Percentiles rank a stretch among this genome's conserved stretches.
These are phyloP conservation scores for Heliothis subflexa DNA, from an alignment of 1,140 invertebrate genomes.

Conservation along the genomic window DNA sequence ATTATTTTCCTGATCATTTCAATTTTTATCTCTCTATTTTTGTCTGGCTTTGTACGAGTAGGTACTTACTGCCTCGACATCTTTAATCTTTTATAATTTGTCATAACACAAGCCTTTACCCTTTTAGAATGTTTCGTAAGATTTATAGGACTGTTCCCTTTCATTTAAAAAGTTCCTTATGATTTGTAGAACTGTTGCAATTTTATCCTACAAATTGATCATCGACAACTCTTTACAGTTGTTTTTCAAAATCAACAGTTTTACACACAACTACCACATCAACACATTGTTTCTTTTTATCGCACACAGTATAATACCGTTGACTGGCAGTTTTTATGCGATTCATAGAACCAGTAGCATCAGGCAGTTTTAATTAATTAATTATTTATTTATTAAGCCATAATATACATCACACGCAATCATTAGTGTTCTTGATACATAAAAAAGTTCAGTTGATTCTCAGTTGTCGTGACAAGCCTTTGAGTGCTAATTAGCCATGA, in stretches of 20 bases:
- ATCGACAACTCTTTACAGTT: not conserved
- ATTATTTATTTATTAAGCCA: slow-evolving; percentile 33
- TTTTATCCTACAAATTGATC: not conserved
- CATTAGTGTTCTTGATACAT: slow-evolving; percentile 7
- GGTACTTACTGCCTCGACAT: no score
- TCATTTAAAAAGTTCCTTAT: no score
- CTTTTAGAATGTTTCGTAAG: no score
- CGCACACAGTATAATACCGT: slow-evolving; percentile 16
- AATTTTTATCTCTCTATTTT: no score
- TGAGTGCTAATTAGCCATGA: slow-evolving; percentile 23
- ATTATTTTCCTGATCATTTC: no score
- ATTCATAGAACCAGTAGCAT: slow-evolving; percentile 35
- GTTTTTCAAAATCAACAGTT: not conserved
- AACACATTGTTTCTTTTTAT: slow-evolving; percentile 40
- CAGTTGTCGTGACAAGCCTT: slow-evolving; percentile 16
- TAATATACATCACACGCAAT: slow-evolving; percentile 34
- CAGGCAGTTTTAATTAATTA: slow-evolving; percentile 35
- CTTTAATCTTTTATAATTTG: no score
- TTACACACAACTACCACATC: not conserved
- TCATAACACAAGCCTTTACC: no score
- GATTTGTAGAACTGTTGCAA: not conserved
- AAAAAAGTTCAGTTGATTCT: not conserved
- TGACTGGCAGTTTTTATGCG: slow-evolving; percentile 15
- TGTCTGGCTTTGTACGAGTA: no score
- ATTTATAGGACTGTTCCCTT: no score